Conservation (phyloP, 2,888 invertebrate genomes). For the Eristalis pertinax region DNA sequence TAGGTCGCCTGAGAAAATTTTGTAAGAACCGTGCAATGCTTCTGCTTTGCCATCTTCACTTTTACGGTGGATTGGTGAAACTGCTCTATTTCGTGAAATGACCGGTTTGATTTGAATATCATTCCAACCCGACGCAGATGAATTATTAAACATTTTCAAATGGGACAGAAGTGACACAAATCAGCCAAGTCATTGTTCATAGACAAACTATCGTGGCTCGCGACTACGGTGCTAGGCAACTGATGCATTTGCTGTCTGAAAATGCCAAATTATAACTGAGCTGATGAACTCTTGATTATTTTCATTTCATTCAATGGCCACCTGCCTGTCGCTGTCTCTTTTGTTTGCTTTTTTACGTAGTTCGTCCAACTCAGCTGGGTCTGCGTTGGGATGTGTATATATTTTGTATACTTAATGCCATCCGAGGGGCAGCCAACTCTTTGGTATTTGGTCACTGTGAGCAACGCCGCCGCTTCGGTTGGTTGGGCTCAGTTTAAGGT, state of each 20-base stretch:
- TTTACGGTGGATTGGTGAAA: slow-evolving; percentile 62
- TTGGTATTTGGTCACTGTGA: slow-evolving; percentile 43
- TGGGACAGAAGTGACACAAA: slow-evolving; percentile 5
- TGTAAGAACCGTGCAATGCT: slow-evolving; percentile 51
- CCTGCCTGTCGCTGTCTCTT: slow-evolving; percentile 52
- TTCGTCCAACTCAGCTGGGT: slow-evolving; percentile 9
- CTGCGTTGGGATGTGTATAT: slow-evolving; percentile 13
- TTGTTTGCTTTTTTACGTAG: slow-evolving; percentile 21
- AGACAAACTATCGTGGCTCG: not conserved
- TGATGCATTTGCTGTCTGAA: slow-evolving; percentile 42
- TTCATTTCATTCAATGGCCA: slow-evolving; percentile 45
- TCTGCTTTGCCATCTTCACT: slow-evolving; percentile 48
- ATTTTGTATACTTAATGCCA: not conserved
- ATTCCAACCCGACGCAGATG: slow-evolving; percentile 17
- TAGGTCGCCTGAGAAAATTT: slow-evolving; percentile 44
- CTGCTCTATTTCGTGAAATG: slow-evolving; percentile 58
- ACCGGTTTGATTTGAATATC: slow-evolving; percentile 56
- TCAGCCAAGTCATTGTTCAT: slow-evolving; percentile 28
- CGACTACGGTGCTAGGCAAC: not conserved
- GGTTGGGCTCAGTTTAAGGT: slow-evolving; percentile 61
- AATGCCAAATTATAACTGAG: slow-evolving; percentile 52
- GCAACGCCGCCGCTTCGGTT: slow-evolving; percentile 37
- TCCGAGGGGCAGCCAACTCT: slow-evolving; percentile 10
- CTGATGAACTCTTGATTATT: slow-evolving; percentile 55
- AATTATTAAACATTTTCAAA: slow-evolving; percentile 57